A percentile compares a stretch with the other conserved stretches of the same genome.
Conservation (phyloP, 2,888 invertebrate genomes). For the Anorthoa munda region DNA sequence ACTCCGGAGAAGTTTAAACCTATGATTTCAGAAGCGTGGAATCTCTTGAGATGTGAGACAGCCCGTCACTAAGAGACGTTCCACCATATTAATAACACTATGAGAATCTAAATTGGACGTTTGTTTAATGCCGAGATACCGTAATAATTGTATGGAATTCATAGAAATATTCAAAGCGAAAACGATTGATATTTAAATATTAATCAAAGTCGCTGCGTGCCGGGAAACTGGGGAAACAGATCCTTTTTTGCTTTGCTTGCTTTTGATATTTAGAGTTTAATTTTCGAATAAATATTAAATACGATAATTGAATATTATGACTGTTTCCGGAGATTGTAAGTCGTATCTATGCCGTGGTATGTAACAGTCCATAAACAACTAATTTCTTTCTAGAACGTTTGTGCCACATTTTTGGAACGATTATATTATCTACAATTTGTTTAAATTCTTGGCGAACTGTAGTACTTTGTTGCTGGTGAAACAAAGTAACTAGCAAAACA, state of each 20-base stretch:
- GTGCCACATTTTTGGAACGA: conserved; percentile 26
- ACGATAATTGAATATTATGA: conserved; percentile 8
- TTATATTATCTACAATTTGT: conserved; percentile 34
- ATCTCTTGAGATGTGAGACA: conserved; percentile 40
- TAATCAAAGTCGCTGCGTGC: conserved; percentile 37
- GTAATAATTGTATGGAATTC: conserved; percentile 44
- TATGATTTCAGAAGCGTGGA: conserved; percentile 48
- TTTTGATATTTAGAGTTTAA: conserved; percentile 20
- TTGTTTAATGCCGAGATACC: conserved; percentile 26
- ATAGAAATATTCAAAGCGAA: conserved; percentile 43
- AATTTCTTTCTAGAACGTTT: conserved; percentile 48
- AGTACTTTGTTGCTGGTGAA: conserved; percentile 32
- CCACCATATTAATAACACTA: conserved; percentile 44
- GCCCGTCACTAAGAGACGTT: conserved; percentile 24
- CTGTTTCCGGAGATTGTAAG: conserved; percentile 8
- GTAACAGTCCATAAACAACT: conserved; percentile 25
- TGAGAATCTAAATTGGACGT: conserved; percentile 40
- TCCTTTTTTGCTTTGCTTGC: conserved; percentile 18
- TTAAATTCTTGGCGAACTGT: conserved; percentile 27
- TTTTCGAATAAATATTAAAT: conserved; percentile 25
- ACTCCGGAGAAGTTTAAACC: conserved; percentile 39
- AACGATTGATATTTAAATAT: conserved; percentile 48
- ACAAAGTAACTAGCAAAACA: conserved; percentile 22
- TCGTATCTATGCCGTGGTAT: conserved; percentile 15
- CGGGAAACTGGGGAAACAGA: conserved; percentile 1